Evolutionary conservation across 2,797 vertebrate species (phyloP).

Genomic region (Artibeus lituratus): DNA sequence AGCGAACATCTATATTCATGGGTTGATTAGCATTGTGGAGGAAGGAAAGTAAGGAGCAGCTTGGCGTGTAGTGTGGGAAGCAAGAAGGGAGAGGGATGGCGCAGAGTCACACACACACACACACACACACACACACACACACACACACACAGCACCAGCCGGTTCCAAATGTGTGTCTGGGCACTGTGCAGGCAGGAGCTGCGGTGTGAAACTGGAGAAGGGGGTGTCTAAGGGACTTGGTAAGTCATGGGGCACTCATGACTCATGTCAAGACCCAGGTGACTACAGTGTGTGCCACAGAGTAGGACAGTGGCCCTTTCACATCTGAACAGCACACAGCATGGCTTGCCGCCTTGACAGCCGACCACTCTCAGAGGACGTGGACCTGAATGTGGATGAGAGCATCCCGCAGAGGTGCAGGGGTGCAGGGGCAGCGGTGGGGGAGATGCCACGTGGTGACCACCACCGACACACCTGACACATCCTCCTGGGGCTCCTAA

Average conservation of each 20-base stretch:
- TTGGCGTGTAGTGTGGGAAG: background rate
- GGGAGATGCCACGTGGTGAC: background rate
- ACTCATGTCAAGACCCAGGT: background rate
- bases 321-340: background rate
- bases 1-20: conserved; percentile 37
- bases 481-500: background rate
- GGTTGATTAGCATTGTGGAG: background rate
- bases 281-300: background rate
- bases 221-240: background rate
- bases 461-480: accelerated
- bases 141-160: background rate
- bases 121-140: too few species aligned
- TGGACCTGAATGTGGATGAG: accelerated
- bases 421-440: background rate
- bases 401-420: too few species aligned
- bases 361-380: background rate
- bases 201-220: background rate
- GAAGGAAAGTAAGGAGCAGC: background rate
- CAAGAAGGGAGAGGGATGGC: background rate
- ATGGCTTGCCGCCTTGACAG: background rate
- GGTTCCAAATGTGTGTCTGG: background rate
- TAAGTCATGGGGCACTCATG: background rate
- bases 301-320: background rate
- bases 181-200: background rate
- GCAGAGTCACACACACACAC: background rate